phyloP scores from a whole-genome alignment of 2,113 vertebrate genomes.

The Puffinus mauretanicus region DNA sequence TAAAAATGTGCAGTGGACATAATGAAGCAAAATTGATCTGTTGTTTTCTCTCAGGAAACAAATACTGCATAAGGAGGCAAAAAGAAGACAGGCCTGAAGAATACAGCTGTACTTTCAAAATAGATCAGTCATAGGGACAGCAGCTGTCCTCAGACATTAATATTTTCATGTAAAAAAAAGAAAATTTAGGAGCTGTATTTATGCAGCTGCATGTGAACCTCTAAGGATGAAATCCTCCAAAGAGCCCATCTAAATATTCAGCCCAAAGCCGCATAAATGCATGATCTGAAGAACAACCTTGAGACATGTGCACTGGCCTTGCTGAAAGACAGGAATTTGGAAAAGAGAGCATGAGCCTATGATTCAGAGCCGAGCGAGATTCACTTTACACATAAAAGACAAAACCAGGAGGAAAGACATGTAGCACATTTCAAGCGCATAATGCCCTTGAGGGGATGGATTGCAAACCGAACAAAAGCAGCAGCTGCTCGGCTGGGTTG shows the following conservation, averaged over 20 bases:
- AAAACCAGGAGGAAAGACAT: background rate
- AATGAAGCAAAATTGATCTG: constrained; percentile 23
- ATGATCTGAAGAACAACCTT: background rate
- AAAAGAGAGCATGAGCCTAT: background rate
- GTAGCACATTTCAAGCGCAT: background rate
- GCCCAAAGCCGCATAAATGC: background rate
- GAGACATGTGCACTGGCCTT: background rate
- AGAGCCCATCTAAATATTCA: background rate
- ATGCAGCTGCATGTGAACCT: background rate
- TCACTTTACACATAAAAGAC: background rate
- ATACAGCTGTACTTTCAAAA: background rate
- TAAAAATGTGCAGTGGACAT: background rate
- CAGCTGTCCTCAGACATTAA: background rate
- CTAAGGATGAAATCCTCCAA: background rate
- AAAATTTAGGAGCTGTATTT: background rate
- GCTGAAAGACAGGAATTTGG: background rate
- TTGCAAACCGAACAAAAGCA: rapidly evolving
- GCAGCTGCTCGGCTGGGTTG: background rate
- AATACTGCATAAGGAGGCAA: background rate
- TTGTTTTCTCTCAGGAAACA: constrained; percentile 27
- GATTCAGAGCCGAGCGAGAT: background rate
- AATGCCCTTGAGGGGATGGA: background rate
- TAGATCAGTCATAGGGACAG: background rate
- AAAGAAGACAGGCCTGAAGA: background rate
- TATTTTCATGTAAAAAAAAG: background rate